Conservation (phyloP, 2,888 invertebrate genomes). For the Cheilosia pagana region DNA sequence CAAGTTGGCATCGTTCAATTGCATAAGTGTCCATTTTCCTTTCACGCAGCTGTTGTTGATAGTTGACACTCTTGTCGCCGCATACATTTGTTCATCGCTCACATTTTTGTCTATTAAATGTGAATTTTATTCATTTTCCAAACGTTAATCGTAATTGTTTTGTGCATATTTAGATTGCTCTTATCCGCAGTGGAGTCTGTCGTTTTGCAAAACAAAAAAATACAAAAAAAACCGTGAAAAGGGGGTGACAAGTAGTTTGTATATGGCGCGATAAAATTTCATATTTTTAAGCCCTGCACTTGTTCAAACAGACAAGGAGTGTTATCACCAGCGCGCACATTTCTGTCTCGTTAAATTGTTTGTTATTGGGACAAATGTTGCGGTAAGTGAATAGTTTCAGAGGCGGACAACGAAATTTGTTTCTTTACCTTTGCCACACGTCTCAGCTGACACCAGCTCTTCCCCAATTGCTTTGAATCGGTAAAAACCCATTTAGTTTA, state of each 20-base stretch:
- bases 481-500: too few species aligned
- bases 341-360: too few species aligned
- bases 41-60: constrained; percentile 37
- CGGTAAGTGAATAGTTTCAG: too few species aligned
- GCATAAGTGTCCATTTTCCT: constrained; percentile 47
- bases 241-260: not conserved
- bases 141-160: constrained; percentile 17
- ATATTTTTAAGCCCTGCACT: not conserved
- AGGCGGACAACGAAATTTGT: too few species aligned
- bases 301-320: constrained; percentile 5
- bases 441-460: too few species aligned
- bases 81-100: not conserved
- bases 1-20: constrained; percentile 12
- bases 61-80: constrained; percentile 29
- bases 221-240: not conserved
- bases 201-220: not conserved
- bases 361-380: too few species aligned
- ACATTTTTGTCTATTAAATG: not conserved
- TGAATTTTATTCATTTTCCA: not conserved
- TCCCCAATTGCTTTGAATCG: too few species aligned
- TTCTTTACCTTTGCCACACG: too few species aligned
- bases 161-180: constrained; percentile 10
- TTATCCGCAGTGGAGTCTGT: constrained; percentile 4
- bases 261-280: not conserved
- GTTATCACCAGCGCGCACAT: not conserved